A percentile compares a stretch with the other conserved stretches of the same genome.
phyloP scores from a whole-genome alignment of 2,888 invertebrate species.

The Caenorhabditis sp. region DNA sequence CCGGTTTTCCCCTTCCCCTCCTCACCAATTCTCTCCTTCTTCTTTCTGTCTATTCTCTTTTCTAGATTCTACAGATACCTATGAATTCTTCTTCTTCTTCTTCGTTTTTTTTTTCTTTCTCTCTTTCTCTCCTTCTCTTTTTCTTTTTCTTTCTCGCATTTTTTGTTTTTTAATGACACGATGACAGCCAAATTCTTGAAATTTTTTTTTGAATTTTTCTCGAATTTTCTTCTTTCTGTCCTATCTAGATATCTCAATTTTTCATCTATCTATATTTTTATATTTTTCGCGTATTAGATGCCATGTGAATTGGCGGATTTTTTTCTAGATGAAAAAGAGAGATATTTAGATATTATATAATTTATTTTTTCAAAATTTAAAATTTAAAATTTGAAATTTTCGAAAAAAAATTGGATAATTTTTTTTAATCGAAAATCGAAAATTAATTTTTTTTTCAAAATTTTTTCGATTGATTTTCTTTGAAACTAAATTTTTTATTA shows the following conservation, averaged over 20 bases:
- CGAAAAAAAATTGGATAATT: too few relatives aligned
- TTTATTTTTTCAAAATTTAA: too few relatives aligned
- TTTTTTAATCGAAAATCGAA: too few relatives aligned
- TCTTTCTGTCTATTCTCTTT: neutral
- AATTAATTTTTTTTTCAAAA: neutral
- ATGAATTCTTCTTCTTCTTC: neutral
- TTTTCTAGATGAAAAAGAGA: too few relatives aligned
- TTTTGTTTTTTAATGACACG: neutral
- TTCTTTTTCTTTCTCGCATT: neutral
- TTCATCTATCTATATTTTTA: too few relatives aligned
- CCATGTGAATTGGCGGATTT: too few relatives aligned
- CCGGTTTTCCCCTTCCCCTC: neutral
- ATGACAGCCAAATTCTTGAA: neutral
- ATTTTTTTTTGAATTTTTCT: neutral
- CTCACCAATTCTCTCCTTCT: neutral
- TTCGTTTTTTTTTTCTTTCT: neutral
- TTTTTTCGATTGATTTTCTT: neutral
- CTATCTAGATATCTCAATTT: too few relatives aligned
- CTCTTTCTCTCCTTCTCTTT: neutral
- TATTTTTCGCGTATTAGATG: too few relatives aligned
- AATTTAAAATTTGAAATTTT: too few relatives aligned
- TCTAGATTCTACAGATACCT: neutral
- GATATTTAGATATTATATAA: too few relatives aligned
- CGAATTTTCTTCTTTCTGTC: neutral
- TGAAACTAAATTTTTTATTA: too few relatives aligned